A percentile compares a stretch with the other conserved stretches of the same genome.
Conservation (phyloP, 2,797 vertebrate species). For the Chlorospingus flavigularis region DNA sequence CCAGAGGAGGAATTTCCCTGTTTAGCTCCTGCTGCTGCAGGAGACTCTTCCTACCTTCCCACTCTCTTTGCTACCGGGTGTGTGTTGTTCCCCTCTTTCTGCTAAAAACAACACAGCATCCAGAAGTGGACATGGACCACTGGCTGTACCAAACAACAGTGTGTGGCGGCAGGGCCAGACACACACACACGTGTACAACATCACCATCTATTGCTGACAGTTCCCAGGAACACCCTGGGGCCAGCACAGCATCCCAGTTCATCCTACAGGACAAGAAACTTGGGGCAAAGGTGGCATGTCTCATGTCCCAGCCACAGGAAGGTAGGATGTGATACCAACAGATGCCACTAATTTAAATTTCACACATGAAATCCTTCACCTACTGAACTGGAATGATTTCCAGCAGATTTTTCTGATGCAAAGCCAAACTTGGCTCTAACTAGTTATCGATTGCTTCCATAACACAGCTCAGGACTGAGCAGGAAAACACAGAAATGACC, state of each 20-base stretch:
- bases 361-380: not conserved
- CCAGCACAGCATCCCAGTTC: not conserved
- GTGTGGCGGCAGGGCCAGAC: fast-evolving
- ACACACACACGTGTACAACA: fast-evolving
- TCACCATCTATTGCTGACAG: not conserved
- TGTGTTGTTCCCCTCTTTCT: not conserved
- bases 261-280: not conserved
- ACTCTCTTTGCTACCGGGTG: not conserved
- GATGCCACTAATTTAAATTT: not conserved
- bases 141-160: not conserved
- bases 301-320: not conserved
- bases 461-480: not conserved
- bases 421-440: not conserved
- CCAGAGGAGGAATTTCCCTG: not conserved
- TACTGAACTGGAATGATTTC: not conserved
- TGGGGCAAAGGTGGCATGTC: not conserved
- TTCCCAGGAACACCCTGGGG: not conserved
- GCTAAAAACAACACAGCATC: not conserved
- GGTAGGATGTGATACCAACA: not conserved
- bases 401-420: not conserved
- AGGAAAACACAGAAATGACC: not conserved
- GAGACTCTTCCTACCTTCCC: not conserved
- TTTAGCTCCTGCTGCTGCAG: not conserved
- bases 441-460: not conserved
- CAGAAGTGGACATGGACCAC: fast-evolving